Conservation (phyloP, 2,113 vertebrate species). For the Corythaixoides concolor region DNA sequence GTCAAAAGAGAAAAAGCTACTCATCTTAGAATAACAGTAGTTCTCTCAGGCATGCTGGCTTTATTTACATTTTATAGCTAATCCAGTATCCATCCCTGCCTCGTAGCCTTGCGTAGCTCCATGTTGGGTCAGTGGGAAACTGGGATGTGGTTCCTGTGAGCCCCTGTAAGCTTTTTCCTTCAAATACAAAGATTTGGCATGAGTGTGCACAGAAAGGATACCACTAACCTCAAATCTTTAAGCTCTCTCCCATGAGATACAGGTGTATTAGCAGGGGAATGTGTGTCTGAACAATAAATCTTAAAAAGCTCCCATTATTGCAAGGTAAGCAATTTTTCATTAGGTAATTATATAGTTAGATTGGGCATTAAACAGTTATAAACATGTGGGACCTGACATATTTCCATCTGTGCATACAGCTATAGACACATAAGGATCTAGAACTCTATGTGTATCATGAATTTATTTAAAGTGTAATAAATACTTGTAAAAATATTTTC, state of each 20-base stretch:
- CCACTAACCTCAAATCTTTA: not conserved
- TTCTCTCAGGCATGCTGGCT: rapidly evolving
- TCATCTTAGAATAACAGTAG: not conserved
- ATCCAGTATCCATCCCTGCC: not conserved
- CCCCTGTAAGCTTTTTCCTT: not conserved
- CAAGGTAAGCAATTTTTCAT: not conserved
- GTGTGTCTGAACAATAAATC: not conserved
- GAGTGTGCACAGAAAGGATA: not conserved
- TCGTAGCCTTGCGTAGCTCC: not conserved
- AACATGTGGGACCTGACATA: not conserved
- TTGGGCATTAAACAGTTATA: not conserved
- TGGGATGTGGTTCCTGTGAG: not conserved
- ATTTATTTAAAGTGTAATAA: not conserved
- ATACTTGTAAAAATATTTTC: not conserved
- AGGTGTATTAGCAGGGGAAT: not conserved
- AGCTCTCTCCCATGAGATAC: not conserved
- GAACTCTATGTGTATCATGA: not conserved
- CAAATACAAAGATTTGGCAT: not conserved
- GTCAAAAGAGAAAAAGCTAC: not conserved
- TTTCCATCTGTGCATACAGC: not conserved
- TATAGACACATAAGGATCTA: not conserved
- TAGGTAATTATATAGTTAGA: not conserved
- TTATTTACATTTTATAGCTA: not conserved
- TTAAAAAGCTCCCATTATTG: not conserved
- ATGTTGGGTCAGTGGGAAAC: not conserved